Evolutionary conservation across 2,113 vertebrate species (phyloP), one percentile per base, ranked within the genome.

Genomic region (Aegotheles bennettii): DNA sequence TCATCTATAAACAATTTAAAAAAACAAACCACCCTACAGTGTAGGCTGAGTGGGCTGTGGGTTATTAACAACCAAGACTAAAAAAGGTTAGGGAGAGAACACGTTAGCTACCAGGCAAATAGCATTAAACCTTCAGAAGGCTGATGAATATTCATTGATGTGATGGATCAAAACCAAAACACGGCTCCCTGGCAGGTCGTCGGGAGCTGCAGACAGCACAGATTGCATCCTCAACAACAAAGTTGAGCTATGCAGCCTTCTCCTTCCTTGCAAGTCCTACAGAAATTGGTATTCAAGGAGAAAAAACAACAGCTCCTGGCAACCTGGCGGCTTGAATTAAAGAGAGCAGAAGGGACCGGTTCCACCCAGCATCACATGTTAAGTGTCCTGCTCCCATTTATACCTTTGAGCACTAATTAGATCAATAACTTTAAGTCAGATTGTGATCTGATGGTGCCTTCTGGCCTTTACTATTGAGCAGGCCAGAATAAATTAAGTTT

Each of bases 161-260:
- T 56, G 93, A 94, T 57, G 85, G 88, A 96, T 94, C 80, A 89
- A 88, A 94, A 92, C 79, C 83, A 95, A 94, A 92, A 92, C 40
- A 59, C 7, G 4, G 51, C 85, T 93, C 87, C 31, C 71, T 67
- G 85, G 73, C 88, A 92, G 60, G 76, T 81, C 7, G 0, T 47
- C 1, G 15, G 69, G 76, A 94, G 60, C 48, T 75, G 65, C 90
- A 96, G 93, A 95, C 90, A 67, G 93, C 0, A 0, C 87, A 79
- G 91, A 75, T 36, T 91, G 75, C 88, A 51, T 11, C 3, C 0
- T 54, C 76, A 88, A 79, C n/a, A 84, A 89, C 69, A 45, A 93
- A 95, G 92, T 89, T 67, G 86, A 88, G 73, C 80, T 36, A 59
- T 0, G 7, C 47, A 84, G 60, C 40, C 73, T 75, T 36, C 43